Conservation (phyloP, 2,888 invertebrate species). For the Galerucella nymphaeae region DNA sequence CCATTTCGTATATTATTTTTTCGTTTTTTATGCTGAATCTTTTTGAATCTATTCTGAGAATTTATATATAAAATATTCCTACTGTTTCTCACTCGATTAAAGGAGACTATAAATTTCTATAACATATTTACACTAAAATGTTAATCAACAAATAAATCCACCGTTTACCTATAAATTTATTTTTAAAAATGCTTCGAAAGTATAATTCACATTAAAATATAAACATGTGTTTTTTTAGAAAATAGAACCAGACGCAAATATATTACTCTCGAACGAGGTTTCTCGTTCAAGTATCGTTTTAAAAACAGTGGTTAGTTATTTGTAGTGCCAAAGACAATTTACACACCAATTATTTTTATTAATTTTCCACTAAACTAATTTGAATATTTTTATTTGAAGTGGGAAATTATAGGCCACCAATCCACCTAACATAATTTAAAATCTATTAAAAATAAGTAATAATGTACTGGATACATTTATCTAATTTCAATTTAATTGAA, state of each 20-base stretch:
- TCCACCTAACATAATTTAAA: too few relatives aligned
- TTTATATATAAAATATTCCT: background rate
- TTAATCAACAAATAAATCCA: slow-evolving; percentile 10
- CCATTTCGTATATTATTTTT: background rate
- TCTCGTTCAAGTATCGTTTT: background rate
- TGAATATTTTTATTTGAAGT: too few relatives aligned
- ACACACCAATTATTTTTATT: too few relatives aligned
- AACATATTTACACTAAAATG: slow-evolving; percentile 6
- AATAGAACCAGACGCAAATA: background rate
- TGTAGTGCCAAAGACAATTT: background rate
- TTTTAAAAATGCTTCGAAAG: background rate
- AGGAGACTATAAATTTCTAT: slow-evolving; percentile 12
- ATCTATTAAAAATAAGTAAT: too few relatives aligned
- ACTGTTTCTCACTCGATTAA: background rate
- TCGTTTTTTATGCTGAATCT: background rate
- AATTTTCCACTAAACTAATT: too few relatives aligned
- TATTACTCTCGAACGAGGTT: background rate
- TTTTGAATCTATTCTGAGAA: background rate
- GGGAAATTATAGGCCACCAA: too few relatives aligned
- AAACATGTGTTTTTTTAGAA: background rate
- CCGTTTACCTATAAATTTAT: slow-evolving; percentile 7
- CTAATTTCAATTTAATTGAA: too few relatives aligned
- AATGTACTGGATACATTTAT: too few relatives aligned
- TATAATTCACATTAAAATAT: background rate
- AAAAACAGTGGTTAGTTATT: background rate